Percentiles rank a stretch among this genome's conserved stretches.
phyloP scores from a whole-genome alignment of 2,888 invertebrate species.

The Furcula furcula region DNA sequence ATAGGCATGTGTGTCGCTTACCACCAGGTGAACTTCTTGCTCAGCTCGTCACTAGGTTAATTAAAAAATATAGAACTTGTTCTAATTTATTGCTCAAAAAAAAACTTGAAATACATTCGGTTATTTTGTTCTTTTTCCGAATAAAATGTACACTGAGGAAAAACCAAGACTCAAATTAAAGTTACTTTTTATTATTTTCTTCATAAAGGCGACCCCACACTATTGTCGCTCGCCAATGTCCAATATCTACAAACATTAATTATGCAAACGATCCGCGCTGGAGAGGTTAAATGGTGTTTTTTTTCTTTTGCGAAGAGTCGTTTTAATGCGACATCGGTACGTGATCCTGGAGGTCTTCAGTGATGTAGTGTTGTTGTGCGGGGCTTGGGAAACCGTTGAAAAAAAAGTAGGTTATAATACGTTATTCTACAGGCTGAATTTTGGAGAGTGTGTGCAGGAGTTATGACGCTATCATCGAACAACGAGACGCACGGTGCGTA shows the following conservation, averaged over 20 bases:
- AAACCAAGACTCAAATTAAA: constrained; percentile 7
- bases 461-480: too few relatives aligned
- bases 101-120: background rate
- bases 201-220: constrained; percentile 27
- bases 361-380: constrained; percentile 13
- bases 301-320: constrained; percentile 43
- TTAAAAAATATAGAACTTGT: too few relatives aligned
- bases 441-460: too few relatives aligned
- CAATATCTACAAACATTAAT: constrained; percentile 57
- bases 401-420: too few relatives aligned
- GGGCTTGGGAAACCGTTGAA: too few relatives aligned
- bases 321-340: constrained; percentile 53
- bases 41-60: too few relatives aligned
- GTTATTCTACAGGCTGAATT: too few relatives aligned
- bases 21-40: too few relatives aligned
- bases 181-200: constrained; percentile 15
- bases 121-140: background rate
- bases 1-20: too few relatives aligned
- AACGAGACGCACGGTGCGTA: too few relatives aligned
- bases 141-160: constrained; percentile 4
- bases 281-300: constrained; percentile 43
- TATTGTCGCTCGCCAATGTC: constrained; percentile 40
- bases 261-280: constrained; percentile 59
- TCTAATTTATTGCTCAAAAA: too few relatives aligned
- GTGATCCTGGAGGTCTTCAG: constrained; percentile 42